phyloP scores from a whole-genome alignment of 2,888 invertebrate species.

The Euzetes globulus region DNA sequence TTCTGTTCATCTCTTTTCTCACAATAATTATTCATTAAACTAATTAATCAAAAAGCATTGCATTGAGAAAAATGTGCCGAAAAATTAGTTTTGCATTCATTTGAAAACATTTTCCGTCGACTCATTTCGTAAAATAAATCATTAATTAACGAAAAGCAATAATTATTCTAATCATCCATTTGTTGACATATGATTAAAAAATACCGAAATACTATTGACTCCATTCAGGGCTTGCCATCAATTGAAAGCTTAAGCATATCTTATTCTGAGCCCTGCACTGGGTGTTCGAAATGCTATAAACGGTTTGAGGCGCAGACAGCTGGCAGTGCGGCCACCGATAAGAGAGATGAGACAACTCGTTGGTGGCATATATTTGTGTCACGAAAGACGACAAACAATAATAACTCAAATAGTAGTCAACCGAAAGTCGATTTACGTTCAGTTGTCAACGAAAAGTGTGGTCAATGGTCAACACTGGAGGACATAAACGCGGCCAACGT shows the following conservation, averaged over 20 bases:
- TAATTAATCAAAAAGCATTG: not conserved
- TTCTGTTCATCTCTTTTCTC: not conserved
- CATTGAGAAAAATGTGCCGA: not conserved
- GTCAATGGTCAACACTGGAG: slow-evolving; percentile 40
- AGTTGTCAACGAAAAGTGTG: slow-evolving; percentile 45
- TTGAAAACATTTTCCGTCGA: too few relatives aligned
- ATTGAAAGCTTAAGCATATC: slow-evolving; percentile 57
- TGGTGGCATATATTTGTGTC: slow-evolving; percentile 36
- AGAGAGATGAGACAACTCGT: not conserved
- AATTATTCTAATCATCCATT: not conserved
- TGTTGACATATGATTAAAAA: not conserved
- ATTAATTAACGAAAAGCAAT: not conserved
- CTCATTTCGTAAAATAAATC: too few relatives aligned
- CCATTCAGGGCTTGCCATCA: slow-evolving; percentile 47
- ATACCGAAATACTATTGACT: not conserved
- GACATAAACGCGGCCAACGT: slow-evolving; percentile 40
- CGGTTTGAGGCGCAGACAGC: not conserved
- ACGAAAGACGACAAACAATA: slow-evolving; percentile 22
- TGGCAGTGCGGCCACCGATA: not conserved
- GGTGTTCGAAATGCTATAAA: slow-evolving; percentile 65
- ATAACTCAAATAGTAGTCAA: not conserved
- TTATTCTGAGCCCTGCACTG: slow-evolving; percentile 70
- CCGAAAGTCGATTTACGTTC: slow-evolving; percentile 42
- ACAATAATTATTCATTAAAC: slow-evolving; percentile 8
- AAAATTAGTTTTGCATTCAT: not conserved